A percentile compares a stretch with the other conserved stretches of the same genome.
These are phyloP conservation scores for Epizoanthus rinbou DNA, from an alignment of 92 coral and sea anemone genomes.

Conservation along the genomic window DNA sequence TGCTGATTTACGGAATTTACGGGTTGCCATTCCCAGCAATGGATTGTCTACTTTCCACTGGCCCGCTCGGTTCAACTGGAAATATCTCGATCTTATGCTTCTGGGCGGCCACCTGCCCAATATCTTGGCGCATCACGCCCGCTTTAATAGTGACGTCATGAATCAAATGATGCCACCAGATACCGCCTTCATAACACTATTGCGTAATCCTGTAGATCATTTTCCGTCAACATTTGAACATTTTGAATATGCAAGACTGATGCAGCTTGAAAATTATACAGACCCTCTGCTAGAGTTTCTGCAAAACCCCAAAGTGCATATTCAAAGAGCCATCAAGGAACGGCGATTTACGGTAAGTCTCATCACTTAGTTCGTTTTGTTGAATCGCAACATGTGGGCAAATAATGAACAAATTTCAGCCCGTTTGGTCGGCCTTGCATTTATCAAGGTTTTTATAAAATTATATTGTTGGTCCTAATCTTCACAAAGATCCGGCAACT, in stretches of 20 bases:
- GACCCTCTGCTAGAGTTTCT: slow-evolving; percentile 73
- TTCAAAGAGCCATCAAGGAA: slow-evolving; percentile 67
- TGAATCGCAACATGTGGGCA: no score
- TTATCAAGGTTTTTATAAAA: no score
- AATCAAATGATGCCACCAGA: slow-evolving; percentile 83
- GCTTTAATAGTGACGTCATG: slow-evolving; percentile 86
- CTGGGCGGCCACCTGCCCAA: slow-evolving; percentile 89
- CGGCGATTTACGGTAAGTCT: slow-evolving; percentile 78
- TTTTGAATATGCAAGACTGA: slow-evolving; percentile 62
- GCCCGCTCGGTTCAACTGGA: slow-evolving; percentile 96
- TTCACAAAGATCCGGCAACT: no score
- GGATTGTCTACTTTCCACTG: slow-evolving; percentile 95
- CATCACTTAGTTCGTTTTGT: no score
- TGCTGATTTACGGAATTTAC: slow-evolving; percentile 89
- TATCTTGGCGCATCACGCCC: slow-evolving; percentile 87
- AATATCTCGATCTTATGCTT: slow-evolving; percentile 80
- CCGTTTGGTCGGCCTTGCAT: no score
- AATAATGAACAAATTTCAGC: no score
- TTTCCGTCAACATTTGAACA: slow-evolving; percentile 76
- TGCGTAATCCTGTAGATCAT: slow-evolving; percentile 78
- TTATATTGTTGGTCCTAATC: no score
- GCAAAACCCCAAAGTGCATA: slow-evolving; percentile 67
- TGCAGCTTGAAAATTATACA: slow-evolving; percentile 62
- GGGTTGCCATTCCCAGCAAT: slow-evolving; percentile 87
- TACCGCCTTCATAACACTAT: slow-evolving; percentile 75